Evolutionary conservation across 2,113 vertebrate genomes (phyloP).

Genomic region (Sminthopsis crassicaudata): DNA sequence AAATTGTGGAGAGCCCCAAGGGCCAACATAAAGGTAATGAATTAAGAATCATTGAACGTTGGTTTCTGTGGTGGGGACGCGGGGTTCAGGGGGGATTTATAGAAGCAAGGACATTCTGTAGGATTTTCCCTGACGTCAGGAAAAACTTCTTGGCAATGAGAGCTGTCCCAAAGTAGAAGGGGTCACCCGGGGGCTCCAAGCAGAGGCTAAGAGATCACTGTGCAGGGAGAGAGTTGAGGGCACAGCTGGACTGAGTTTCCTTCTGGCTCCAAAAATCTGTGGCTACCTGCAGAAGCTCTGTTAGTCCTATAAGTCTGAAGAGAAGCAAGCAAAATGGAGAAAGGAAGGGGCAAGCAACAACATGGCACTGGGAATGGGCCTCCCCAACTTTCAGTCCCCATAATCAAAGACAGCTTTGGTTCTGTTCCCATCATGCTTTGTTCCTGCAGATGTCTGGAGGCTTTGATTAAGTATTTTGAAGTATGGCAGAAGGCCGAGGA

Average conservation of each 20-base stretch:
- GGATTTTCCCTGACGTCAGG: background rate
- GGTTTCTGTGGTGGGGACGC: background rate
- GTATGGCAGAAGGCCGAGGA: constrained; percentile 86
- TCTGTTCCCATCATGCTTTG: constrained; percentile 65
- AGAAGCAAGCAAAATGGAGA: constrained; percentile 24
- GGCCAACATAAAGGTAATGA: background rate
- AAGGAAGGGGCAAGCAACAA: constrained; percentile 54
- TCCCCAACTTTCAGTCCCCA: background rate
- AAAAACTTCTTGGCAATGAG: background rate
- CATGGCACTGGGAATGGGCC: background rate
- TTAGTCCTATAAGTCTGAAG: constrained; percentile 22
- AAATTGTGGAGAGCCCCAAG: background rate
- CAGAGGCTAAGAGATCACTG: background rate
- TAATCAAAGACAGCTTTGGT: constrained; percentile 63
- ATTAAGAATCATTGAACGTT: background rate
- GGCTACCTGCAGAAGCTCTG: constrained; percentile 10
- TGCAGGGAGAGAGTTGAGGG: background rate
- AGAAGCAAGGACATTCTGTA: background rate
- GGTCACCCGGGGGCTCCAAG: background rate
- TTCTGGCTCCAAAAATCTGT: constrained; percentile 21
- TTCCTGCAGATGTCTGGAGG: constrained; percentile 93
- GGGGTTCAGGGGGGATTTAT: background rate
- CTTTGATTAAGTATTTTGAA: constrained; percentile 88
- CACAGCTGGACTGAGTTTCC: background rate
- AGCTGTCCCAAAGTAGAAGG: background rate